Percentiles rank a stretch among this genome's conserved stretches.
Evolutionary conservation across 1,140 invertebrate genomes (phyloP).

Genomic region (Orchestia grillus): DNA sequence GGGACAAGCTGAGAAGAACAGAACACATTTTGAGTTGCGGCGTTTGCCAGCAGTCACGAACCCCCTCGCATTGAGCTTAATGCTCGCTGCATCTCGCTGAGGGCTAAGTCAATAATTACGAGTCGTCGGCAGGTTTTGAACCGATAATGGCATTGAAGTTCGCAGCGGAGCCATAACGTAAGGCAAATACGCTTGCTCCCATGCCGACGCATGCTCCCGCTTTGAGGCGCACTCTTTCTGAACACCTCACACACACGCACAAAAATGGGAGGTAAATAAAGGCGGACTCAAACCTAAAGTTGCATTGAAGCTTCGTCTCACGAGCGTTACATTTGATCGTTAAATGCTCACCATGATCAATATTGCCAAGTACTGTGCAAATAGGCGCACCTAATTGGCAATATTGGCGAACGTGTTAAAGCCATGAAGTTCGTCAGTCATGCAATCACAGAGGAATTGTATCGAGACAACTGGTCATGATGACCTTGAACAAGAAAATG

Average conservation of each 20-base stretch:
- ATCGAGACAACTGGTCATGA: background rate
- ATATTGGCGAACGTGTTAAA: background rate
- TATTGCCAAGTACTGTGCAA: background rate
- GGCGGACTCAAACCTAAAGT: background rate
- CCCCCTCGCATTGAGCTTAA: background rate
- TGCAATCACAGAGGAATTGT: background rate
- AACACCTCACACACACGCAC: background rate
- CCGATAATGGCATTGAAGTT: constrained; percentile 52
- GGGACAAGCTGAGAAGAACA: background rate
- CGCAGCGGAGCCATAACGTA: constrained; percentile 26
- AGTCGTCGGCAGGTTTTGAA: background rate
- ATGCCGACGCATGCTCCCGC: background rate
- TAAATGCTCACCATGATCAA: background rate
- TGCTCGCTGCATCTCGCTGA: constrained; percentile 14
- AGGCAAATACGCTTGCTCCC: constrained; percentile 39
- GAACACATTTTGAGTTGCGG: background rate
- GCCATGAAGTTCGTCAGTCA: background rate
- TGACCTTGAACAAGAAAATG: background rate
- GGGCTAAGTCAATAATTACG: constrained; percentile 49
- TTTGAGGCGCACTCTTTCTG: background rate
- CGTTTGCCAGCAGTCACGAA: background rate
- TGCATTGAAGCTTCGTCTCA: background rate
- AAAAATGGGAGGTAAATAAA: background rate
- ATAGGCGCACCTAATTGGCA: background rate
- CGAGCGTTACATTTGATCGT: background rate